Evolutionary conservation across 2,113 vertebrate genomes (phyloP).

Genomic region (Helogale parvula): DNA sequence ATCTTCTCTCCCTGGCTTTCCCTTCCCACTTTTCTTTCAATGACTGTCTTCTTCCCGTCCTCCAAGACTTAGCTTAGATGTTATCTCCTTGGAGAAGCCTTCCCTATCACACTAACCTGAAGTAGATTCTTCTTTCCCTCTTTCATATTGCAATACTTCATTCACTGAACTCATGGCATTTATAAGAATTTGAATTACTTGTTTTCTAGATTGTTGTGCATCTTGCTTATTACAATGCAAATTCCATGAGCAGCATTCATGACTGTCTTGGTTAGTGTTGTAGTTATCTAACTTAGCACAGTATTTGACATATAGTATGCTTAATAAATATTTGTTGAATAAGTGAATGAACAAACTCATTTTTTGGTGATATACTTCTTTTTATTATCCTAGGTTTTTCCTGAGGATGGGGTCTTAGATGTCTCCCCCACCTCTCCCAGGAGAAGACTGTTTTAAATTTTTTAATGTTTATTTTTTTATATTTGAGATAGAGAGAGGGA

Average conservation of each 20-base stretch:
- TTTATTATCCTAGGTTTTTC: not conserved
- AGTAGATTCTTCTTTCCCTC: not conserved
- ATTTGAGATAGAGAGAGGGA: too few relatives aligned
- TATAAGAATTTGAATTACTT: not conserved
- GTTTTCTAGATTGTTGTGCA: not conserved
- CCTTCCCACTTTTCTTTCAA: not conserved
- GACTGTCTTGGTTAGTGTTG: not conserved
- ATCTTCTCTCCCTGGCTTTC: not conserved
- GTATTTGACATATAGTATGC: not conserved
- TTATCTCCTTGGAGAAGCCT: not conserved
- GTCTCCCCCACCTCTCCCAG: not conserved
- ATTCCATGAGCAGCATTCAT: not conserved
- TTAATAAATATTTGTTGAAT: constrained; percentile 1
- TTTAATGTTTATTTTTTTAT: not conserved
- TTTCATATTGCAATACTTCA: not conserved
- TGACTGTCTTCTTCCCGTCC: not conserved
- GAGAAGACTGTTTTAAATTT: not conserved
- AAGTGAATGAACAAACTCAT: not conserved
- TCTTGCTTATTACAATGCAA: not conserved
- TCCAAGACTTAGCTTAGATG: not conserved
- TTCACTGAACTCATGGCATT: not conserved
- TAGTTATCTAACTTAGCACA: not conserved
- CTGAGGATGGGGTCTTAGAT: not conserved
- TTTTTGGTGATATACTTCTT: not conserved
- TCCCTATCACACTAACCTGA: not conserved